Evolutionary conservation across 2,113 vertebrate genomes (phyloP).

Genomic region (Mobula hypostoma): DNA sequence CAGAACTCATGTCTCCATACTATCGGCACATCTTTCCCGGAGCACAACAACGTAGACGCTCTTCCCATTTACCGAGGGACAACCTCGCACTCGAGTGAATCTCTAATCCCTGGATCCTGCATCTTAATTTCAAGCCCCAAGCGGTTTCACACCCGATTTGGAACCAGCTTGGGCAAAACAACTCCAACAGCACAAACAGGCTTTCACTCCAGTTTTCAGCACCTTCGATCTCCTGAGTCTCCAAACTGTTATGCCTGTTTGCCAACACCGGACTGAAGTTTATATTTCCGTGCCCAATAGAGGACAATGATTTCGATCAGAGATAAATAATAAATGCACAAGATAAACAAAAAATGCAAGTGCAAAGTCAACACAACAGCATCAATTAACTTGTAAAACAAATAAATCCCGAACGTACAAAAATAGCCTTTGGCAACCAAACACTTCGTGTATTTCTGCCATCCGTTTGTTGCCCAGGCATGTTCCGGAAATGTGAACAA

Average conservation of each 20-base stretch:
- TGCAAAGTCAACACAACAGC: not conserved
- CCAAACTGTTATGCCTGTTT: not conserved
- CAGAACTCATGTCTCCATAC: not conserved
- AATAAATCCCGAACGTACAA: constrained; percentile 5
- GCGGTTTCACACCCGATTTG: not conserved
- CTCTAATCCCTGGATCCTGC: not conserved
- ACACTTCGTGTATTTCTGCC: not conserved
- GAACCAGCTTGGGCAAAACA: not conserved
- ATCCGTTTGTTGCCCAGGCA: not conserved
- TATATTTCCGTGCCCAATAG: not conserved
- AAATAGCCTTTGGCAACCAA: not conserved
- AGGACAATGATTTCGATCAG: not conserved
- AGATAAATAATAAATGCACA: not conserved
- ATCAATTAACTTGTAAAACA: not conserved
- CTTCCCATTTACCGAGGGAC: not conserved
- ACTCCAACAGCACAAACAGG: no score
- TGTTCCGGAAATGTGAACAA: constrained; percentile 21
- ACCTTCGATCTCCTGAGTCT: no score
- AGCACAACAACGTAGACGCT: not conserved
- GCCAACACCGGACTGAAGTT: not conserved
- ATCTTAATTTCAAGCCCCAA: not conserved
- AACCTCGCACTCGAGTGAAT: no score
- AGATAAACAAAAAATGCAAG: not conserved
- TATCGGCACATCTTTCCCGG: not conserved
- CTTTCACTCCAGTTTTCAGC: no score